Conservation (phyloP, 2,113 vertebrate genomes). For the Chamaetylas fuelleborni region DNA sequence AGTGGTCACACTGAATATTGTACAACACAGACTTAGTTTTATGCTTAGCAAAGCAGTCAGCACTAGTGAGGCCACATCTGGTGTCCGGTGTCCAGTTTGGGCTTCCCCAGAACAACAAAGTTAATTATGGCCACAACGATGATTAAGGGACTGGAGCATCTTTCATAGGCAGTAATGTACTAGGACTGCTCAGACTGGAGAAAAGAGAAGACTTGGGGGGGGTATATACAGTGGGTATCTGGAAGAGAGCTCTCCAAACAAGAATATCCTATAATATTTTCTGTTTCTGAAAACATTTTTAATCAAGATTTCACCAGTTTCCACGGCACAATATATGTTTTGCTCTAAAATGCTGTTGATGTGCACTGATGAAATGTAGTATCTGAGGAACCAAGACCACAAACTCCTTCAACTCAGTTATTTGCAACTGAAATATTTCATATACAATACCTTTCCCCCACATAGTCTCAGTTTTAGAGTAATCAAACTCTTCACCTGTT, state of each 20-base stretch:
- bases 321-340: background rate
- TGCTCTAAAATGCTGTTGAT: background rate
- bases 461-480: background rate
- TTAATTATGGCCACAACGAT: background rate
- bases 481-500: background rate
- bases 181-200: background rate
- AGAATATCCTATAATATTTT: background rate
- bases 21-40: background rate
- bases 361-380: background rate
- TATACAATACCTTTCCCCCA: background rate
- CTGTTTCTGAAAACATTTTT: background rate
- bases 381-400: background rate
- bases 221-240: background rate
- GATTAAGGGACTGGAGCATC: background rate
- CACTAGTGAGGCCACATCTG: background rate
- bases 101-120: background rate
- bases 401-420: background rate
- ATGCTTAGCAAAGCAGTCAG: background rate
- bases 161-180: background rate
- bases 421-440: background rate
- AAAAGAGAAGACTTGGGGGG: background rate
- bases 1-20: background rate
- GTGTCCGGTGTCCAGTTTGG: background rate
- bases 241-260: background rate
- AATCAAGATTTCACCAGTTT: background rate